Evolutionary conservation across 2,888 invertebrate genomes (phyloP).

Genomic region (Rapana venosa): DNA sequence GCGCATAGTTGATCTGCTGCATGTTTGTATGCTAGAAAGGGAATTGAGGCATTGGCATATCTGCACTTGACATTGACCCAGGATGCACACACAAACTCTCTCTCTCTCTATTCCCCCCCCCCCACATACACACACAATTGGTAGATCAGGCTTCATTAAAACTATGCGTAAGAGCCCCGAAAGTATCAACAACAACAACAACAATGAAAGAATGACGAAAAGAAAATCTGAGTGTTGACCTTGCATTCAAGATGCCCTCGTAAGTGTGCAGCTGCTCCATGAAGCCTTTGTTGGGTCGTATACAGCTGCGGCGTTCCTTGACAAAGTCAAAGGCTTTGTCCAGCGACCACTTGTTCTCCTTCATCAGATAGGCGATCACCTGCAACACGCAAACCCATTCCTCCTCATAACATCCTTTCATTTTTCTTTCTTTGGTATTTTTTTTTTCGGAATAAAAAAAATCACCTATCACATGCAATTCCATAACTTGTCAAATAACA

Average conservation of each 20-base stretch:
- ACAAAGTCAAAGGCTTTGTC: constrained; percentile 93
- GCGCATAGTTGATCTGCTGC: too few species aligned
- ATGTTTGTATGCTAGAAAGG: too few species aligned
- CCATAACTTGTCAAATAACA: too few species aligned
- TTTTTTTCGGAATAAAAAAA: too few species aligned
- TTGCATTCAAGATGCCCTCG: constrained; percentile 95
- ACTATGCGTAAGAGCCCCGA: not conserved
- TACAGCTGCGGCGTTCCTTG: constrained; percentile 92
- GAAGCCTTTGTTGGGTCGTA: constrained; percentile 97
- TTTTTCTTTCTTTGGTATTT: too few species aligned
- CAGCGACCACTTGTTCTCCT: constrained; percentile 95
- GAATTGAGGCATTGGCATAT: too few species aligned
- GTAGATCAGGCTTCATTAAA: not conserved
- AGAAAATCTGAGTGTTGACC: constrained; percentile 61
- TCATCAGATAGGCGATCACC: constrained; percentile 97
- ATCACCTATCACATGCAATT: too few species aligned
- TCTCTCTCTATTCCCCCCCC: too few species aligned
- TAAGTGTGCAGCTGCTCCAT: constrained; percentile 96
- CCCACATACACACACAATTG: not conserved
- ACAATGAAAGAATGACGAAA: not conserved
- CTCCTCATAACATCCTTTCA: too few species aligned
- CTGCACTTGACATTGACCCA: too few species aligned
- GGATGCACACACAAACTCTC: too few species aligned
- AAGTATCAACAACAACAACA: not conserved
- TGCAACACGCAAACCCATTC: constrained; percentile 44